Evolutionary conservation across 2,113 vertebrate species (phyloP), one percentile per base, ranked within the genome.

Genomic region (Phyllostomus discolor): DNA sequence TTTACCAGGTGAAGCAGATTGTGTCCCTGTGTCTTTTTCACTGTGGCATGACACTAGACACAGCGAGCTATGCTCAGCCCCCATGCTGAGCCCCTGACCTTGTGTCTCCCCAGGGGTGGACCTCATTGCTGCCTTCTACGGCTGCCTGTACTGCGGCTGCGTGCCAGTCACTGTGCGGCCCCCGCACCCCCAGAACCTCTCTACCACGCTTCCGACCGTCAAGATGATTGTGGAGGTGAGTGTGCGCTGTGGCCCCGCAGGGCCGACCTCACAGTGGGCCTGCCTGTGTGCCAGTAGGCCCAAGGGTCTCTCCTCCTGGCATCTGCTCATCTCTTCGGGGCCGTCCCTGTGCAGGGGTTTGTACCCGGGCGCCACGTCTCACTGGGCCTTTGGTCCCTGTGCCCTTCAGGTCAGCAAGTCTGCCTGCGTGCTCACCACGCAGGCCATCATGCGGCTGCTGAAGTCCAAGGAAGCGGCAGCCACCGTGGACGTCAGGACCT

Each of bases 151-250:
- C 0, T 99, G 99, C 0, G 99, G 99, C 92, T 99, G 99, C 69
- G 98, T 99, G 85, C 99, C 99, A 0, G 99, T 99, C 95, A 99
- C 99, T 0, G 99, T 99, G 96, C 98, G 99, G 73, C 99, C 99
- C 0, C 99, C 99, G 0, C 99, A 99, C 95, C 99, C 99, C 0
- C 99, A 99, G 98, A 99, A 99, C 96, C 98, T 99, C 62, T 98
- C 99, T 66, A 99, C 99, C 88, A 99, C 99, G 1, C 98, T 99
- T 73, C 99, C 99, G 93, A 99, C 99, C 1, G 99, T 99, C 98
- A 99, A 99, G 98, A 99, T 99, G 99, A 99, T 99, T 75, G 99
- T 99, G 22, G 99, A 99, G 99, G 99, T 99, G 82, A 0, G 96
- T 35, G 57, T 2, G 50, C 3, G 2, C 15, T 0, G 0, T 1